These are phyloP conservation scores for Matsumurasca onukii DNA, from an alignment of 1,140 invertebrate species.

Conservation along the genomic window DNA sequence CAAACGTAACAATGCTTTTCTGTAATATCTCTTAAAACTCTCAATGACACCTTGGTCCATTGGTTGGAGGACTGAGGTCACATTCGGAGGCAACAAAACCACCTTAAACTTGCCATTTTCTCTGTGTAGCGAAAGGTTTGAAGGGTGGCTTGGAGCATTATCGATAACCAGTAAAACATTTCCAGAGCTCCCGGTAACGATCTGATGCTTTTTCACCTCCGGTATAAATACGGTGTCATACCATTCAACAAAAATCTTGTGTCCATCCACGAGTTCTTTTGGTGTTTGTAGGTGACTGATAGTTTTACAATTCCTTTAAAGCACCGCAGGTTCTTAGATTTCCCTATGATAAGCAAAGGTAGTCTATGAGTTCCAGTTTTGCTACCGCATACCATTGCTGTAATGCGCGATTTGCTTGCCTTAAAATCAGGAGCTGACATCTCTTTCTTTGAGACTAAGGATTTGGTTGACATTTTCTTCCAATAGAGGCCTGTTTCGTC, in stretches of 20 bases:
- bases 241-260: conserved; percentile 38
- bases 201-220: conserved; percentile 41
- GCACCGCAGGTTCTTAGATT: conserved; percentile 39
- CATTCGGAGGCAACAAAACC: conserved; percentile 49
- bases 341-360: conserved; percentile 41
- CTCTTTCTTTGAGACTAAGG: conserved; percentile 33
- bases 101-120: conserved; percentile 20
- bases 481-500: conserved; percentile 43
- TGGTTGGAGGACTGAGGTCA: conserved; percentile 47
- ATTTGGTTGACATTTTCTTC: conserved; percentile 40
- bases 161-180: conserved; percentile 28
- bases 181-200: background rate
- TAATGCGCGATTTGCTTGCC: conserved; percentile 43
- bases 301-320: conserved; percentile 37
- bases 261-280: conserved; percentile 42
- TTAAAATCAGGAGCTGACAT: conserved; percentile 39
- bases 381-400: conserved; percentile 44
- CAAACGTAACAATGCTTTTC: background rate
- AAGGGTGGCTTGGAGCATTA: background rate
- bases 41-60: conserved; percentile 45
- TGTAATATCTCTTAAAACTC: conserved; percentile 40
- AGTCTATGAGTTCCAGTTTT: conserved; percentile 39
- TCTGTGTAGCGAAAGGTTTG: conserved; percentile 15
- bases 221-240: conserved; percentile 37
- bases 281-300: conserved; percentile 35